A percentile compares a stretch with the other conserved stretches of the same genome.
Evolutionary conservation across 2,113 vertebrate genomes (phyloP).

Genomic region (Limanda limanda): DNA sequence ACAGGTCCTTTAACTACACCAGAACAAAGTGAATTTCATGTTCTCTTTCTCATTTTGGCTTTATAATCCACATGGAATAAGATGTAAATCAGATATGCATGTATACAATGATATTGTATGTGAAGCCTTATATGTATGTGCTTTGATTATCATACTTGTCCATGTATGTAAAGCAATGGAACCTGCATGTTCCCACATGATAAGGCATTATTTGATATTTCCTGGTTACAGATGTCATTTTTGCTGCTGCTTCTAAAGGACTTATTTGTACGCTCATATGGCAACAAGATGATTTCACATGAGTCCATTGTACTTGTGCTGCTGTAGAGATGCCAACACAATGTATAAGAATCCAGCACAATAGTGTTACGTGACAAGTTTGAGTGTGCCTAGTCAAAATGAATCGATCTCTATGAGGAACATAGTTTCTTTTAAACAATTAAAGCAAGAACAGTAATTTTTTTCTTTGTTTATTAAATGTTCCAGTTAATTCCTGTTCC

Average conservation of each 20-base stretch:
- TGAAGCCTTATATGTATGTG: not conserved
- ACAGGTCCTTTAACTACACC: constrained; percentile 1
- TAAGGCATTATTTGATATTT: constrained; percentile 18
- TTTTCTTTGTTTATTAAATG: no score
- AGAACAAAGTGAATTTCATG: not conserved
- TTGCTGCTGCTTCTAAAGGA: not conserved
- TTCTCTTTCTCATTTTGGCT: not conserved
- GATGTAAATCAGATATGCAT: not conserved
- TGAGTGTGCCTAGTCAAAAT: no score
- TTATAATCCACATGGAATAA: constrained; percentile 11
- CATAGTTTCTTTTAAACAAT: no score
- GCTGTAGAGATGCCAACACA: no score
- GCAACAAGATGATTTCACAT: constrained; percentile 8
- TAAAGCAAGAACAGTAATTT: not conserved
- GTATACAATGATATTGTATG: not conserved
- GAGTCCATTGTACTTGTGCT: not conserved
- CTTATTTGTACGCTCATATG: constrained; percentile 9
- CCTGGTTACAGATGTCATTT: not conserved
- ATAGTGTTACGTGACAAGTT: no score
- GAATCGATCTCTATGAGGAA: no score
- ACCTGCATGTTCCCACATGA: not conserved
- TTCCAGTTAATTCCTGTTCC: no score
- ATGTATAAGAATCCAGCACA: no score
- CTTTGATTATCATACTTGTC: constrained; percentile 18
- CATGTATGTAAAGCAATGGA: constrained; percentile 5